These are phyloP conservation scores for Pyrochroa serraticornis DNA, from an alignment of 2,888 invertebrate species.

Conservation along the genomic window DNA sequence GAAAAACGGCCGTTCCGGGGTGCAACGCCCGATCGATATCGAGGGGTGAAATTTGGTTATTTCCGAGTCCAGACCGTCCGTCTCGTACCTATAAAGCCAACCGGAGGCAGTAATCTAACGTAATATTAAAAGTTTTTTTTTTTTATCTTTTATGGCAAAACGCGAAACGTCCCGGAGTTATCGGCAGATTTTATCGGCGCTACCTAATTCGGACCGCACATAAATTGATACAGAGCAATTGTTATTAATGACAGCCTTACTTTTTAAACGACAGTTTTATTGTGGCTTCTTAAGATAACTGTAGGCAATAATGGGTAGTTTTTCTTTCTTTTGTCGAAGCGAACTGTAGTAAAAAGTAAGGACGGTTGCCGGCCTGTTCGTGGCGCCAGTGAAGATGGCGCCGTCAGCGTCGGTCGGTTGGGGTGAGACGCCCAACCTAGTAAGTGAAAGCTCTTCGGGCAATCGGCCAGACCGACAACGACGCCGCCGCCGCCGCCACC, in stretches of 20 bases:
- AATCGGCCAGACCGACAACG: slow-evolving; percentile 50
- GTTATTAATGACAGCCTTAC: slow-evolving; percentile 57
- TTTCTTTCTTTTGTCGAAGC: slow-evolving; percentile 56
- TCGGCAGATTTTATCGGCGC: slow-evolving; percentile 47
- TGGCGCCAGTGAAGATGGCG: slow-evolving; percentile 54
- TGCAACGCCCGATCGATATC: too few species aligned
- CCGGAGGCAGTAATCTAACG: slow-evolving; percentile 30
- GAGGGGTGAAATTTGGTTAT: too few species aligned
- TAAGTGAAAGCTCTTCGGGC: slow-evolving; percentile 48
- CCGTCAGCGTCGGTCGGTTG: slow-evolving; percentile 50
- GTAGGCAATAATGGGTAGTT: slow-evolving; percentile 60
- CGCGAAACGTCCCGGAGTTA: slow-evolving; percentile 36
- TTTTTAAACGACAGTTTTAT: slow-evolving; percentile 59
- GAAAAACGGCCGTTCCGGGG: too few species aligned
- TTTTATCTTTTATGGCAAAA: slow-evolving; percentile 42
- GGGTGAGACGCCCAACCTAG: slow-evolving; percentile 37
- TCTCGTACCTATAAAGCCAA: slow-evolving; percentile 19
- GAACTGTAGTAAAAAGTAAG: slow-evolving; percentile 57
- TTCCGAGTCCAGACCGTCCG: not conserved
- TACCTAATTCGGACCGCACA: slow-evolving; percentile 53
- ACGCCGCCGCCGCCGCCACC: slow-evolving; percentile 31
- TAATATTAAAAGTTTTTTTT: slow-evolving; percentile 46
- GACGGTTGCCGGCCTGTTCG: slow-evolving; percentile 52
- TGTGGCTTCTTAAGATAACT: slow-evolving; percentile 59
- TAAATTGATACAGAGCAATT: slow-evolving; percentile 57